Evolutionary conservation across 2,113 vertebrate genomes (phyloP), one percentile per base, ranked within the genome.

Genomic region (Cyphomyrus discorhynchus): DNA sequence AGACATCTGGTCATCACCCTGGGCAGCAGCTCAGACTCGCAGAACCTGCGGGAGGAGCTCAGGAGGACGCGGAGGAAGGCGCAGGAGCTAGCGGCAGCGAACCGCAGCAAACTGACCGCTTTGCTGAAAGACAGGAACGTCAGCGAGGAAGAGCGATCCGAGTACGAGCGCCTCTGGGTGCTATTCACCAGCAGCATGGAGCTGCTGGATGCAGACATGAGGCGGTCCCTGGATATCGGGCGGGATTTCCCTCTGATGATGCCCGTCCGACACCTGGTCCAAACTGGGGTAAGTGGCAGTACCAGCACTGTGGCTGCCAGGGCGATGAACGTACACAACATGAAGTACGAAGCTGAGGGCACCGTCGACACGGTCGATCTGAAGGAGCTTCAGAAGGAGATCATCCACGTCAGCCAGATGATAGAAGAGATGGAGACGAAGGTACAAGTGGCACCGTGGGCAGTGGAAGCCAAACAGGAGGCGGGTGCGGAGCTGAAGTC

Each of bases 371-470:
- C 96, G n/a, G 93, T 94, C 5, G 98, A 99, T 89, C 94, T 98
- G 86, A 95, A 95, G 77, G 97, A 98, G 85, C 95, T 99, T 91
- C 97, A 98, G 92, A 94, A 94, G 5, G 98, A 99, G 94, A 97
- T 99, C 93, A 93, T 94, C 90, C 97, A 98, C 94, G 96, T 99
- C 92, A 96, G 95, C 89, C 96, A 97, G 94, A 98, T 99, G 98
- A 97, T 98, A 95, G 96, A 97, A 89, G 97, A 99, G 93, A 99
- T 99, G 98, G 98, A 99, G 93, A 97, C 97, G 98, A 99, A 99
- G 92, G 98, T 99, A 91, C 98, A 96, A 93, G 98, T 99, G 84
- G 98, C 97, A n/a, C 98, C 97, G 86, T 99, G 98, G 98, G 97
- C 98, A 0, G 98, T 99, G 50, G 98, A 98, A 92, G 97, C 98